Conservation (phyloP, 92 coral and sea anemone species). For the Palythoa grandiflora region DNA sequence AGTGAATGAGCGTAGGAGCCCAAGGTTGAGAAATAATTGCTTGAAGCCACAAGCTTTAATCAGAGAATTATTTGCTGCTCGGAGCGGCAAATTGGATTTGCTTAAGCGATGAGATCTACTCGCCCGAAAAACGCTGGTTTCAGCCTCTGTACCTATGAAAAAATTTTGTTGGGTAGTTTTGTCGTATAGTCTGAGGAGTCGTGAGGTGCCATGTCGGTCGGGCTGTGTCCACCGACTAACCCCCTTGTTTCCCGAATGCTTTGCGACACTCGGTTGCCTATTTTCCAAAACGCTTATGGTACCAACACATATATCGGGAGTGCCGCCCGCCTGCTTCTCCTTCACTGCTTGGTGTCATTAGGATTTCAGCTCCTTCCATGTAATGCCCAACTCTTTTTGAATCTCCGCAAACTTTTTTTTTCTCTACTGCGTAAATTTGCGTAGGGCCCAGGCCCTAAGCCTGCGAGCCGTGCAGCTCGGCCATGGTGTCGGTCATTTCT, state of each 20-base stretch:
- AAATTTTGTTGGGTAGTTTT: constrained; percentile 55
- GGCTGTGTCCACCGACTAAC: constrained; percentile 63
- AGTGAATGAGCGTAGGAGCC: constrained; percentile 70
- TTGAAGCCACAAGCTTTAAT: constrained; percentile 51
- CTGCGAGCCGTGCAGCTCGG: constrained; percentile 59
- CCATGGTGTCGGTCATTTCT: constrained; percentile 66
- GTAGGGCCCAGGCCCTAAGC: constrained; percentile 26
- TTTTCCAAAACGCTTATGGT: constrained; percentile 47
- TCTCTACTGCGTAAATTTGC: neutral
- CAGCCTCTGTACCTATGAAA: constrained; percentile 61
- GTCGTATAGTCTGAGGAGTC: constrained; percentile 47
- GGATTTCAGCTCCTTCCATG: constrained; percentile 27
- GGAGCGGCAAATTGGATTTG: constrained; percentile 44
- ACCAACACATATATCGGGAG: constrained; percentile 64
- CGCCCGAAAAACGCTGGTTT: constrained; percentile 64
- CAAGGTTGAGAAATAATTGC: constrained; percentile 46
- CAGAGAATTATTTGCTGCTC: constrained; percentile 63
- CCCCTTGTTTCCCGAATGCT: constrained; percentile 58
- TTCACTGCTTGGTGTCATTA: neutral
- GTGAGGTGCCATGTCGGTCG: constrained; percentile 60
- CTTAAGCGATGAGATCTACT: constrained; percentile 41
- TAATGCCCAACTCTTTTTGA: constrained; percentile 26
- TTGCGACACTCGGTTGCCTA: constrained; percentile 59
- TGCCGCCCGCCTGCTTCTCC: constrained; percentile 3
- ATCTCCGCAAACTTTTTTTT: neutral